Base-by-base conservation (phyloP, 2,888 invertebrate genomes). In the Cosmorhoe ocellata region DNA sequence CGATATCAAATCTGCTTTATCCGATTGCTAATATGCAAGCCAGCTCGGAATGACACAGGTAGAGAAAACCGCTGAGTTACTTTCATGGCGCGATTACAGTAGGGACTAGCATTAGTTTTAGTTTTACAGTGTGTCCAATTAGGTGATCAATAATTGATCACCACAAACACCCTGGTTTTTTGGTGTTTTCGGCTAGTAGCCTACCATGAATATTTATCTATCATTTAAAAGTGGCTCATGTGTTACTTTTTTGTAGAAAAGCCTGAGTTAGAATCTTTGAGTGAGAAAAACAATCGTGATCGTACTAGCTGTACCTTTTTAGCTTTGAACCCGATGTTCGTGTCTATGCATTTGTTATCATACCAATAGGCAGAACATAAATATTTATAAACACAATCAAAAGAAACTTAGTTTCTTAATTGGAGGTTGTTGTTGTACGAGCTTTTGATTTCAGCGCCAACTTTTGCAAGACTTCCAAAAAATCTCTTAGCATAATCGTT, bases 301-400 rank as follows among this genome's bases (percentile, higher is more conserved):
- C 37, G 38, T 28, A 5, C 26, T n/a, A 48, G 43, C 52, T 43
- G 27, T 38, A 1, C 11, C 12, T 2, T 4, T 6, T 37, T n/a
- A 27, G 11, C 36, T 40, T 5, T 41, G n/a, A 28, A 26, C 27
- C 30, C 11, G 37, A 36, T 33, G 36, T 40, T 37, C 48, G 44
- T 48, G 60, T 56, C 54, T 60, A 59, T 64, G 77, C 73, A 76
- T 76, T 74, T 71, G 68, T 76, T 77, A 74, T 38, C 71, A 74
- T 74, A 74, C 56, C 67, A 75, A 71, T 69, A 66, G 59, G 58
- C 62, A 38, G 42, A 34, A 45, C 38, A 64, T 70, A 67, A 65
- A 71, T 71, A 69, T 69, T 67, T 51, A 69, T 68, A 65, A 58
- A 54, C 43, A 51, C 45, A 52, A 51, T 64, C 59, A 66, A 56